A percentile compares a stretch with the other conserved stretches of the same genome.
Evolutionary conservation across 2,797 vertebrate genomes (phyloP).

Genomic region (Ataeniobius toweri): DNA sequence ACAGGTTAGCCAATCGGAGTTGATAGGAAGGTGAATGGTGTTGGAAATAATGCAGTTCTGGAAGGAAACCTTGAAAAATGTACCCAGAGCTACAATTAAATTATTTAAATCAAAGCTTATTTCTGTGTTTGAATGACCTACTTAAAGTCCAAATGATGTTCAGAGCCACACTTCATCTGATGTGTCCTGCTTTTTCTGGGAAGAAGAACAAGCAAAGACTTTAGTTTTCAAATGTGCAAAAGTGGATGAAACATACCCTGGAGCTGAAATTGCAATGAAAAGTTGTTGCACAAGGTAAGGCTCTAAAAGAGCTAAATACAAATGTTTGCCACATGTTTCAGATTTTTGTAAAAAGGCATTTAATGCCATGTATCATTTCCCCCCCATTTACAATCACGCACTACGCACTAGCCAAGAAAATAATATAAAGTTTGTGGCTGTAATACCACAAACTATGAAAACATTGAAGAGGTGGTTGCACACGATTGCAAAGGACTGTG

Average conservation of each 20-base stretch:
- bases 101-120: not conserved
- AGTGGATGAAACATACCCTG: not conserved
- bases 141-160: not conserved
- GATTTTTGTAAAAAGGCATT: not conserved
- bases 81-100: not conserved
- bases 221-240: not conserved
- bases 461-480: too few relatives aligned
- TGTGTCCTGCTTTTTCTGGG: not conserved
- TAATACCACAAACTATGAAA: not conserved
- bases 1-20: too few relatives aligned
- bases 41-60: not conserved
- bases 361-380: not conserved
- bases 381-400: too few relatives aligned
- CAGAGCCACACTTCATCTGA: not conserved
- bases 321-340: not conserved
- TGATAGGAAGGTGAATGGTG: too few relatives aligned
- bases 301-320: not conserved
- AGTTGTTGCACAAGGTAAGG: not conserved
- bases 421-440: not conserved
- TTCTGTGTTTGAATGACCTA: not conserved
- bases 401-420: not conserved
- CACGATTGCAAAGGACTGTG: not conserved
- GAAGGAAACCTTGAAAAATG: not conserved
- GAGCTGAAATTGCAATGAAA: not conserved
- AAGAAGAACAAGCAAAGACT: not conserved